Percentiles rank a stretch among this genome's conserved stretches.
Conservation (phyloP, 2,888 invertebrate species). For the Lucinisca nassula region DNA sequence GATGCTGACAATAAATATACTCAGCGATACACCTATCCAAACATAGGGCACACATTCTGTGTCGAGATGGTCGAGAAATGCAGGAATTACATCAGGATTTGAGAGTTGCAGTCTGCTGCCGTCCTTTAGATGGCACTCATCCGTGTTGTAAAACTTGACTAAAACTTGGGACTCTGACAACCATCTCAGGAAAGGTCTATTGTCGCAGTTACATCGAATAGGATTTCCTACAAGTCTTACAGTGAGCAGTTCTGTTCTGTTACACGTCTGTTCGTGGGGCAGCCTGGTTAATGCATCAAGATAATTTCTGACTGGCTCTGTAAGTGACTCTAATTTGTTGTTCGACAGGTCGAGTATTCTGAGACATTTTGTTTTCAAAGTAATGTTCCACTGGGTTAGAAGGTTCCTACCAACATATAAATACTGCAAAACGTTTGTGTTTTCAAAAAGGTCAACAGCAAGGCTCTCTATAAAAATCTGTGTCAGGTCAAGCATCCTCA, state of each 20-base stretch:
- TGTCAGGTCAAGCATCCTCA: constrained; percentile 28
- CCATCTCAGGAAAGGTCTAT: constrained; percentile 56
- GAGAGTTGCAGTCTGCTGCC: not conserved
- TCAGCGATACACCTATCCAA: not conserved
- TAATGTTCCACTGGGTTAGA: constrained; percentile 10
- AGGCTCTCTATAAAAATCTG: constrained; percentile 10
- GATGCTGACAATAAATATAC: not conserved
- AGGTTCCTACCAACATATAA: constrained; percentile 29
- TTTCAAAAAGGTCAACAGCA: not conserved
- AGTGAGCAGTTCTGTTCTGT: not conserved
- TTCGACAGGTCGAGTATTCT: constrained; percentile 5
- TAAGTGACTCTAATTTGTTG: constrained; percentile 29
- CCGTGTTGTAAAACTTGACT: not conserved
- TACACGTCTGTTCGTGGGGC: not conserved
- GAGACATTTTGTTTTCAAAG: constrained; percentile 5
- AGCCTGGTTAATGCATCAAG: not conserved
- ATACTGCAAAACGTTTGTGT: constrained; percentile 1
- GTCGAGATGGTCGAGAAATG: not conserved
- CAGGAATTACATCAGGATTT: not conserved
- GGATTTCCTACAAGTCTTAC: constrained; percentile 43
- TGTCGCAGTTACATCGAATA: constrained; percentile 51
- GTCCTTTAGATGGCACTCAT: constrained; percentile 19
- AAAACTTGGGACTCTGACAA: constrained; percentile 10
- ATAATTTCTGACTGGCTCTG: not conserved
- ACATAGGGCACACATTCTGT: not conserved